Conservation (phyloP, 2,797 vertebrate genomes). For the Neoniphon sammara region DNA sequence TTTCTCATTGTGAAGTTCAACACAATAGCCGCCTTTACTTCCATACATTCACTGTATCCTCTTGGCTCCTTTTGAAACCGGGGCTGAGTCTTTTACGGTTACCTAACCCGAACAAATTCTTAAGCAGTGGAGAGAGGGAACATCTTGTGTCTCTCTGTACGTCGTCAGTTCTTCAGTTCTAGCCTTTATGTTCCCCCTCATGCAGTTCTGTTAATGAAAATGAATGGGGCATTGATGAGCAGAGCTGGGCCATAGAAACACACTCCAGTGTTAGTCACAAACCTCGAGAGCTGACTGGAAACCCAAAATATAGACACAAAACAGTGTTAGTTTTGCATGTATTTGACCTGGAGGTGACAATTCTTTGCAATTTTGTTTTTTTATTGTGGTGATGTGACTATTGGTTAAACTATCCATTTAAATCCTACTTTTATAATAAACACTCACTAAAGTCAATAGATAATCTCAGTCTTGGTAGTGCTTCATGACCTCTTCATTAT, state of each 20-base stretch:
- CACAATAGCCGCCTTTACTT: constrained; percentile 54
- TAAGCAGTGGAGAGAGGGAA: constrained; percentile 25
- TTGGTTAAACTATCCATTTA: background rate
- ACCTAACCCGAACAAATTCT: constrained; percentile 47
- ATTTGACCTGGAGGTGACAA: background rate
- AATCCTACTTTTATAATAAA: background rate
- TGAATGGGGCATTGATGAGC: constrained; percentile 4
- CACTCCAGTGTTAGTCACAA: background rate
- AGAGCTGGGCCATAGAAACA: background rate
- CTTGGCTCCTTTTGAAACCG: constrained; percentile 39
- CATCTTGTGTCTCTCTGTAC: constrained; percentile 7
- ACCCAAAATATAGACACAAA: background rate
- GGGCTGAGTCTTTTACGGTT: constrained; percentile 21
- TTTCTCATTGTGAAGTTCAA: constrained; percentile 46
- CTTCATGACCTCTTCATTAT: constrained; percentile 11
- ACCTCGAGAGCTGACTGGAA: background rate
- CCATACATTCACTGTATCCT: constrained; percentile 57
- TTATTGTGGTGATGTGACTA: background rate
- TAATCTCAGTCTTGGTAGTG: background rate
- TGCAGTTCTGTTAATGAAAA: background rate
- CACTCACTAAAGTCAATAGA: background rate
- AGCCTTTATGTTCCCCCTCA: constrained; percentile 7
- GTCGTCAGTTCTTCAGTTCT: background rate
- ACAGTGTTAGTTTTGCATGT: background rate
- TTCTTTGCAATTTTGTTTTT: background rate